Percentiles rank a stretch among this genome's conserved stretches.
Conservation (phyloP, 2,797 vertebrate species). For the Amphiprion clarkii region DNA sequence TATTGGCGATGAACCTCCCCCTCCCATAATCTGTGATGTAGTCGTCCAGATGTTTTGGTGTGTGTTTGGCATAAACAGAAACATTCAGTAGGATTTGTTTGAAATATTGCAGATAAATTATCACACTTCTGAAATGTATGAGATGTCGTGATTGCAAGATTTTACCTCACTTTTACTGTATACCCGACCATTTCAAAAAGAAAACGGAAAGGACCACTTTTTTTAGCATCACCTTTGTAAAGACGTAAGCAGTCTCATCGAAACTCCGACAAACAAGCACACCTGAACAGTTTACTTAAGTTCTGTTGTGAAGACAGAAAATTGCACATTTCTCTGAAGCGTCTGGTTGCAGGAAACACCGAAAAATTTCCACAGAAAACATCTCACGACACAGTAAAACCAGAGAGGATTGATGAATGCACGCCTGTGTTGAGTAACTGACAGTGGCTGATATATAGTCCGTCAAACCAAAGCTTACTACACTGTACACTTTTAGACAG, state of each 20-base stretch:
- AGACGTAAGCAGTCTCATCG: slow-evolving; percentile 19
- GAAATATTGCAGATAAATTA: slow-evolving; percentile 30
- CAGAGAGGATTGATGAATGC: slow-evolving; percentile 38
- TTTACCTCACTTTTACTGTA: slow-evolving; percentile 28
- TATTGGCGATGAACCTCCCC: slow-evolving; percentile 43
- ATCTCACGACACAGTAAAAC: background rate
- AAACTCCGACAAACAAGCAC: slow-evolving; percentile 41
- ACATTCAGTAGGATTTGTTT: slow-evolving; percentile 44
- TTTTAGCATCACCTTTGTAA: slow-evolving; percentile 17
- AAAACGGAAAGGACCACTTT: background rate
- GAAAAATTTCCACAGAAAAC: slow-evolving; percentile 12
- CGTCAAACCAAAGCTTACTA: slow-evolving; percentile 60
- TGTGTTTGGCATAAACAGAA: slow-evolving; percentile 46
- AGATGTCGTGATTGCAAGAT: slow-evolving; percentile 47
- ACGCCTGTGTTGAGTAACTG: slow-evolving; percentile 6
- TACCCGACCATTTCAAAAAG: slow-evolving; percentile 14
- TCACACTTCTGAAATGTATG: slow-evolving; percentile 47
- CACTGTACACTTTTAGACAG: slow-evolving; percentile 16
- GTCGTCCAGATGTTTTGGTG: slow-evolving; percentile 65
- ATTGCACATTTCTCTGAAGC: slow-evolving; percentile 9
- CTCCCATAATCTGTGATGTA: slow-evolving; percentile 61
- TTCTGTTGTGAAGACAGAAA: slow-evolving; percentile 17
- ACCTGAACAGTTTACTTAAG: slow-evolving; percentile 9
- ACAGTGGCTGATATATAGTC: slow-evolving; percentile 12
- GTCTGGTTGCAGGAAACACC: slow-evolving; percentile 4